Conservation (phyloP, 2,888 invertebrate genomes). For the Harpalus rufipes region DNA sequence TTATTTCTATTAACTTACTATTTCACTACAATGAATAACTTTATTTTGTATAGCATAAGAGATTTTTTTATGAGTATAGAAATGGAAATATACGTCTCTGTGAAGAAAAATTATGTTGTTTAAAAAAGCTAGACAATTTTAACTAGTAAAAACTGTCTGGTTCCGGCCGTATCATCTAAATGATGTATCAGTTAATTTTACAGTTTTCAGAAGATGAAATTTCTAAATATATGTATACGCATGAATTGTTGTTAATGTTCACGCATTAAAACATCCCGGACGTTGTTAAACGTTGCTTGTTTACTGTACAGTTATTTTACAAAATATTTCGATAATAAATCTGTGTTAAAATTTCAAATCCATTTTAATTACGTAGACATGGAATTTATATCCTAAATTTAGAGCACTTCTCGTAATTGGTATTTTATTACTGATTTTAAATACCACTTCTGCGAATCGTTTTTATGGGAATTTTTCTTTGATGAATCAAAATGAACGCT, state of each 20-base stretch:
- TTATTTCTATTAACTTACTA: too few species aligned
- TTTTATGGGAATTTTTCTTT: constrained; percentile 7
- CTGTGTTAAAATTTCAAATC: constrained; percentile 50
- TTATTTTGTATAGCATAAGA: too few species aligned
- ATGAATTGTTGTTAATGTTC: constrained; percentile 39
- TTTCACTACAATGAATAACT: too few species aligned
- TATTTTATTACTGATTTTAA: constrained; percentile 30
- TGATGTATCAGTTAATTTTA: constrained; percentile 30
- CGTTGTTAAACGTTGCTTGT: constrained; percentile 37
- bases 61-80: neutral
- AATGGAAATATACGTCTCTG: neutral
- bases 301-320: constrained; percentile 51
- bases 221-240: constrained; percentile 38
- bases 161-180: neutral
- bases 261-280: constrained; percentile 26
- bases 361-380: constrained; percentile 44
- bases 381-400: constrained; percentile 38
- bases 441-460: constrained; percentile 3
- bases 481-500: neutral
- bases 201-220: constrained; percentile 40
- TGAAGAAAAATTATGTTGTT: neutral
- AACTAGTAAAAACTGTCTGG: neutral
- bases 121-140: neutral
- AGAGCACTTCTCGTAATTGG: constrained; percentile 44
- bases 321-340: constrained; percentile 57